Base-by-base conservation (phyloP, 2,888 invertebrate genomes). In the Hirtodrosophila confusa region DNA sequence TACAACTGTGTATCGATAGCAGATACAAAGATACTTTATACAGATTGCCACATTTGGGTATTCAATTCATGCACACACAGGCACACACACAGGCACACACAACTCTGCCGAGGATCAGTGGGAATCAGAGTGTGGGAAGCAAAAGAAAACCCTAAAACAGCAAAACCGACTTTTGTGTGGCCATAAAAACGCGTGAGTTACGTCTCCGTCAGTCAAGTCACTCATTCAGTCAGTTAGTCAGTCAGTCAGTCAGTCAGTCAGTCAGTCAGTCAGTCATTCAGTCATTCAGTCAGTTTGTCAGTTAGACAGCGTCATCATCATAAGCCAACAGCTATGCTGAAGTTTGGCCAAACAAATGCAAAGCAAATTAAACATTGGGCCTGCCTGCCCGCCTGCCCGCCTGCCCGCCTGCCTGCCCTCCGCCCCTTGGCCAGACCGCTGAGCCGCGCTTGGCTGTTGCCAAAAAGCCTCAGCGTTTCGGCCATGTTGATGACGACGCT, bases 161-260 rank as follows among this genome's bases (percentile, higher is more conserved):
- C 62, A 60, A 50, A 33, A 36, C 39, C 41, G 67, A 70, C 74
- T 75, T 83, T 75, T 75, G 84, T 83, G 84, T 75, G 79, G 86
- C 58, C 75, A 82, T 82, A 82, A 86, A 82, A 82, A 86, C 63
- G 80, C 75, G 69, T 71, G 72, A 86, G 86, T 80, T 86, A 82
- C 75, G 77, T 75, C 24, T 56, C 43, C 44, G 69, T 66, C 68
- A 55, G 65, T 61, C 49, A 45, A 41, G 43, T 24, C 40, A n/a
- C n/a, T n/a, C n/a, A n/a, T n/a, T n/a, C n/a, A n/a, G n/a, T 49
- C 57, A 31, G 11, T 45, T 68, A 23, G 56, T 44, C 68, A 44
- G 60, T 45, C 54, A 6, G 44, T 51, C 70, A 36, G 35, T 63
- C 55, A n/a, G 23, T 67, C 64, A 27, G 47, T 69, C 50, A 0